Evolutionary conservation across 2,888 invertebrate genomes (phyloP), one percentile per base, ranked within the genome.

Genomic region (Volucella zonaria): DNA sequence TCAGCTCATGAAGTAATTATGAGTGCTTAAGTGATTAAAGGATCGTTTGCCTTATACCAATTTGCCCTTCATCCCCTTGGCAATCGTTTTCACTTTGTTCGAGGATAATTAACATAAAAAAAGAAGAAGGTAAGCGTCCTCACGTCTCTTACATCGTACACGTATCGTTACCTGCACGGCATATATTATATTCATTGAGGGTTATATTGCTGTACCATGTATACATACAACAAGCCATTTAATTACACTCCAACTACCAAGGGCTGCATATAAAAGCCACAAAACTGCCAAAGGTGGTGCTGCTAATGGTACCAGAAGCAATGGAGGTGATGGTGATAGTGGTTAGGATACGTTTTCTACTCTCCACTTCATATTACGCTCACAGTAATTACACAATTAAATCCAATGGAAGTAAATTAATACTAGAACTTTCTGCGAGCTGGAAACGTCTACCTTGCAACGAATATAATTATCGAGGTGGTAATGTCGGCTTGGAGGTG

Each of bases 311-410:
- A 31, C 6, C 6, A 2, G 6, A 31, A 1, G 31, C 31, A 31
- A 31, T 31, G 6, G 31, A 6, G 31, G 6, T 6, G 31, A 49
- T 66, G 51, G 64, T 51, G 12, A n/a, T 12, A 18, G 40, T 40
- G 38, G 51, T 40, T 9, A 40, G 8, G 15, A 38, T 64, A 38
- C 18, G 12, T 38, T 42, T 42, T 40, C 64, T 38, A 15, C 18
- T 12, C 14, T 47, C 23, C 10, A 6, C 10, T 18, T 31, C 8
- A n/a, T 31, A 31, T 43, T 45, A 38, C 54, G 54, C 43, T 52
- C 10, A 11, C 43, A 67, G 56, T 74, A 74, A 74, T 74, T 64
- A 23, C 47, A 74, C 74, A 64, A 74, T 74, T 74, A 74, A 64
- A 47, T 74, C 64, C 45, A 40, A 31, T 38, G 74, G 74, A 14